Percentiles rank a stretch among this genome's conserved stretches.
phyloP scores from a whole-genome alignment of 2,113 vertebrate species.

The Cyanoderma ruficeps region DNA sequence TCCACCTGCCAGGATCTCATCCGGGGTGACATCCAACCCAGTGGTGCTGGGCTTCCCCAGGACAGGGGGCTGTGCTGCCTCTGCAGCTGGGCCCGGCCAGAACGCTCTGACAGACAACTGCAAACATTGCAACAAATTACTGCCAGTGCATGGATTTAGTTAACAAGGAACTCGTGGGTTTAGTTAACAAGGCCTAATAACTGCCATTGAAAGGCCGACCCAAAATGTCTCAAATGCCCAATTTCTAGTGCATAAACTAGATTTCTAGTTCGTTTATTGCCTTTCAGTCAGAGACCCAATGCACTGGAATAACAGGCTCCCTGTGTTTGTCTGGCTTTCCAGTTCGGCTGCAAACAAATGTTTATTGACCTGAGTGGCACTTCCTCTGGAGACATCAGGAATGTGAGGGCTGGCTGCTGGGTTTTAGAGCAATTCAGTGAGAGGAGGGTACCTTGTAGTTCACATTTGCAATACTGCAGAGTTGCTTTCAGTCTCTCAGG shows the following conservation, averaged over 20 bases:
- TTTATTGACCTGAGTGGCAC: background rate
- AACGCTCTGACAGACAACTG: background rate
- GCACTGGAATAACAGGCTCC: background rate
- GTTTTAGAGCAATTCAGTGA: background rate
- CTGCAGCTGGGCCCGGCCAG: background rate
- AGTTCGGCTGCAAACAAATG: background rate
- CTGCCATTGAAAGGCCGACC: background rate
- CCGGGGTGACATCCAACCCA: too few relatives aligned
- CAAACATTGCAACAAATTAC: accelerated
- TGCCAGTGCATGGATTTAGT: background rate
- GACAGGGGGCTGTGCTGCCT: background rate
- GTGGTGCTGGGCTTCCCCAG: background rate
- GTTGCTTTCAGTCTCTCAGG: background rate
- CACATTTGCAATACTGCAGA: background rate
- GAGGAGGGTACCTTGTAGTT: accelerated
- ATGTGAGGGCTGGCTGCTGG: background rate
- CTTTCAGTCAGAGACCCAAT: background rate
- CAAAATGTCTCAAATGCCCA: background rate
- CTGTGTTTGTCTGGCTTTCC: background rate
- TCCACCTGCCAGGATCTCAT: background rate
- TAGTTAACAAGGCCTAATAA: background rate
- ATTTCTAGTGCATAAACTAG: background rate
- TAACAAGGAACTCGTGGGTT: background rate
- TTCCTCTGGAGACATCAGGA: background rate
- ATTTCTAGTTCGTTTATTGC: background rate